Percentiles rank a stretch among this genome's conserved stretches.
Evolutionary conservation across 2,888 invertebrate species (phyloP).

Genomic region (Acrocyrtus sp.): DNA sequence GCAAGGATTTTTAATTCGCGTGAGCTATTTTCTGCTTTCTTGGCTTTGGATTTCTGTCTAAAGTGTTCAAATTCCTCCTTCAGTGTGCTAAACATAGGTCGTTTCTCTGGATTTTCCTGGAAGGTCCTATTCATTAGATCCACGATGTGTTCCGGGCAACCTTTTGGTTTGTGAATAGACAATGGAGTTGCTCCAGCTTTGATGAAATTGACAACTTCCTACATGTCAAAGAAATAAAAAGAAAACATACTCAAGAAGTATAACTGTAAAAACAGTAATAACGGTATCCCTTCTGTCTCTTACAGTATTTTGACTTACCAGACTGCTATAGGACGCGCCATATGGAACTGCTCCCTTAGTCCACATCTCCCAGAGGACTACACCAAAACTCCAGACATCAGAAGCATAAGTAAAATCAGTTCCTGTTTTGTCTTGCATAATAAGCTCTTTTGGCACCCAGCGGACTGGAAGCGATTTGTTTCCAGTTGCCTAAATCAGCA

Average conservation of each 20-base stretch:
- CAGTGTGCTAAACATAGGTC: constrained; percentile 41
- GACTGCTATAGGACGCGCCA: constrained; percentile 17
- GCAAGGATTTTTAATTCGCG: too few species aligned
- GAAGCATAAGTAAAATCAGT: constrained; percentile 18
- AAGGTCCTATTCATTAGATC: constrained; percentile 38
- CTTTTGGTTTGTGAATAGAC: constrained; percentile 19
- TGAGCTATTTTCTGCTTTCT: not conserved
- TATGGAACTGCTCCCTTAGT: constrained; percentile 40
- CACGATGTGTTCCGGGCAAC: constrained; percentile 16
- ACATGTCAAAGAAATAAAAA: not conserved
- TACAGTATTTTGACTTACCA: too few species aligned
- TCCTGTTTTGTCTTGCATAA: not conserved
- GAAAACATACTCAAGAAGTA: too few species aligned
- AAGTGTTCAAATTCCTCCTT: constrained; percentile 15
- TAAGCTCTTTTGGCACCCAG: constrained; percentile 48
- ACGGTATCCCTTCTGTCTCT: too few species aligned
- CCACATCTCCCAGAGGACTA: constrained; percentile 45
- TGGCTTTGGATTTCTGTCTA: not conserved
- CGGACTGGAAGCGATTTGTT: constrained; percentile 39
- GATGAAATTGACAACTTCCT: constrained; percentile 26
- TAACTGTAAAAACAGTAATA: too few species aligned
- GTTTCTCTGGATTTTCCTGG: constrained; percentile 21
- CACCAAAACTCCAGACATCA: constrained; percentile 50
- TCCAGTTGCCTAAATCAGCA: not conserved
- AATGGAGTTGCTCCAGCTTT: constrained; percentile 29